Conservation (phyloP, 1,140 invertebrate genomes). For the Brachionus rubens region DNA sequence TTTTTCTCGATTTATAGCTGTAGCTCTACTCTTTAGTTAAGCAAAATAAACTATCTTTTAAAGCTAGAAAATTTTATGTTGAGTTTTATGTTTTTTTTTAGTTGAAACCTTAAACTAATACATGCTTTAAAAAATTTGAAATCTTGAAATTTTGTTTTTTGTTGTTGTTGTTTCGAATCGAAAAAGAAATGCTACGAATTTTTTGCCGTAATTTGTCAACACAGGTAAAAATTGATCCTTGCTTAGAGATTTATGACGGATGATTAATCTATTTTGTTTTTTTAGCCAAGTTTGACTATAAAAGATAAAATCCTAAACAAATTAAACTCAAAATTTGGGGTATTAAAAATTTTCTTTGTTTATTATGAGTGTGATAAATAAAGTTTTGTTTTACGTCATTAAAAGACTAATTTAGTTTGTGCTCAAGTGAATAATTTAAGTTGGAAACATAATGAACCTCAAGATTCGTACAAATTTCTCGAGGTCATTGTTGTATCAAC, state of each 20-base stretch:
- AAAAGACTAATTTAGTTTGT: slow-evolving; percentile 13
- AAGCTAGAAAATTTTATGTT: too few species aligned
- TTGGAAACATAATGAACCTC: slow-evolving; percentile 29
- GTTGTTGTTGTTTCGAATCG: too few species aligned
- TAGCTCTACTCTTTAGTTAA: slow-evolving; percentile 21
- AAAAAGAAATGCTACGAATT: slow-evolving; percentile 12
- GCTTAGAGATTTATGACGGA: background rate
- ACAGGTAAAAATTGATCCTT: background rate
- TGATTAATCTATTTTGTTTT: background rate
- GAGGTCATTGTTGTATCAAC: slow-evolving; percentile 12
- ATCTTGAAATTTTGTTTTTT: too few species aligned
- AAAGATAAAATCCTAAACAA: background rate
- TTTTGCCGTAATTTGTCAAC: slow-evolving; percentile 15
- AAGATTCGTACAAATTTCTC: slow-evolving; percentile 1
- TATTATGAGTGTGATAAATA: background rate
- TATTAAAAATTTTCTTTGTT: background rate
- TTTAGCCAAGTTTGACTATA: background rate
- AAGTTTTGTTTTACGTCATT: background rate
- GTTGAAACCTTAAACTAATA: background rate
- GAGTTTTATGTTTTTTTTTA: too few species aligned
- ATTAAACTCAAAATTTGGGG: slow-evolving; percentile 12
- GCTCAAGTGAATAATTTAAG: slow-evolving; percentile 33
- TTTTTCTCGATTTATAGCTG: slow-evolving; percentile 19
- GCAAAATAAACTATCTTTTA: slow-evolving; percentile 39
- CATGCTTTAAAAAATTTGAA: background rate